A percentile compares a stretch with the other conserved stretches of the same genome.
These are phyloP conservation scores for Micoletzkya japonica DNA, from an alignment of 2,888 invertebrate genomes.

Conservation along the genomic window DNA sequence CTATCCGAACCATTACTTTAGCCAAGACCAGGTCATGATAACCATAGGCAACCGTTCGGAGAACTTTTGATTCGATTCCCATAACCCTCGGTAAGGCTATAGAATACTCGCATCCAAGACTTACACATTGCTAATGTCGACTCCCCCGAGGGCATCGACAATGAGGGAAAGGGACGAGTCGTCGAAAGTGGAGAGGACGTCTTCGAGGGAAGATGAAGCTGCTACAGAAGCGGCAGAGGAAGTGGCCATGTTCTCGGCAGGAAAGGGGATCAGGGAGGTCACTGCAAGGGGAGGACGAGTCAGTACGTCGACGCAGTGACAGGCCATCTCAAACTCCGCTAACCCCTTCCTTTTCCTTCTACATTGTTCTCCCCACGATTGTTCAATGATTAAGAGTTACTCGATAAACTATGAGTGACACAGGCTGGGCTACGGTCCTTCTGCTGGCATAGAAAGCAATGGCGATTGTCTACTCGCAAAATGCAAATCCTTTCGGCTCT, in stretches of 20 bases:
- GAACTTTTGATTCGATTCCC: background rate
- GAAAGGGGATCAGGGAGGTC: constrained; percentile 25
- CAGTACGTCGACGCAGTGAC: too few species aligned
- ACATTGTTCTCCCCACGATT: too few species aligned
- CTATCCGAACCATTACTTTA: background rate
- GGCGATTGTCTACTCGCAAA: background rate
- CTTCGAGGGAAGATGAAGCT: background rate
- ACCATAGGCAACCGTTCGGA: background rate
- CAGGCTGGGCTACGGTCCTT: too few species aligned
- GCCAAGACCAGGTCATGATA: background rate
- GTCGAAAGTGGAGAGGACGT: background rate
- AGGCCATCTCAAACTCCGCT: too few species aligned
- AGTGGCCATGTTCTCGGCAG: constrained; percentile 21
- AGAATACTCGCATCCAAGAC: background rate
- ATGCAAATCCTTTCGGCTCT: background rate
- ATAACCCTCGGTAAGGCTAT: background rate
- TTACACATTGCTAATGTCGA: constrained; percentile 21
- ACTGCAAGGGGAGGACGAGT: constrained; percentile 27
- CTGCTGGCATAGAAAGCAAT: too few species aligned
- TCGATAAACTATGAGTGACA: too few species aligned
- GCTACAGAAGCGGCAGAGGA: background rate
- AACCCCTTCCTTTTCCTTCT: too few species aligned
- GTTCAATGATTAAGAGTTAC: too few species aligned
- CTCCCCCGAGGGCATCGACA: background rate
- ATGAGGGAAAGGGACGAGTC: background rate